phyloP scores from a whole-genome alignment of 2,888 invertebrate genomes.

The Andrena haemorrhoa region DNA sequence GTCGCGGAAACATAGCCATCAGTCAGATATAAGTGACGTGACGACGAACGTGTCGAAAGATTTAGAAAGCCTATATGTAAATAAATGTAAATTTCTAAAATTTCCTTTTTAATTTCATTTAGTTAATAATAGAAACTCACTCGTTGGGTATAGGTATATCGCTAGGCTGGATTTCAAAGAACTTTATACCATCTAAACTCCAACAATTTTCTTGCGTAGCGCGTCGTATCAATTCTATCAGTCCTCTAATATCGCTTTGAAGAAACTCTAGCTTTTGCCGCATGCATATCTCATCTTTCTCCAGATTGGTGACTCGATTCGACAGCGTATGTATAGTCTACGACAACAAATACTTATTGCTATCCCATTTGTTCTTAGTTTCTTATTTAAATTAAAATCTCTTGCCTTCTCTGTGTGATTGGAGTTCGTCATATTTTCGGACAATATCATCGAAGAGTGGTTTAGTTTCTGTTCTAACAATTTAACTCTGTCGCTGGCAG shows the following conservation, averaged over 20 bases:
- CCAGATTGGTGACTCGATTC: conserved; percentile 74
- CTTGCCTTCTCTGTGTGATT: conserved; percentile 77
- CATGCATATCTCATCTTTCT: conserved; percentile 80
- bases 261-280: conserved; percentile 85
- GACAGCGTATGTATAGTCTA: conserved; percentile 78
- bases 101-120: conserved; percentile 9
- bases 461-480: conserved; percentile 86
- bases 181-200: conserved; percentile 86
- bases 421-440: conserved; percentile 77
- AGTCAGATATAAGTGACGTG: too few relatives aligned
- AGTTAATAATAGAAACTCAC: conserved; percentile 71
- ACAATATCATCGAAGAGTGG: conserved; percentile 83
- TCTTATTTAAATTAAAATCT: neutral
- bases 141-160: conserved; percentile 76
- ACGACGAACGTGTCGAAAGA: too few relatives aligned
- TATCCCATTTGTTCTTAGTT: neutral
- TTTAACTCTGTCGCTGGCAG: conserved; percentile 87
- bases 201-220: conserved; percentile 86
- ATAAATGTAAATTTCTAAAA: conserved; percentile 11
- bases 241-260: conserved; percentile 86
- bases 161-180: conserved; percentile 84
- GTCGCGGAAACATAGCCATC: too few relatives aligned
- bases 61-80: neutral
- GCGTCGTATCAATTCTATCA: conserved; percentile 86
- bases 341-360: conserved; percentile 9